Conservation (phyloP, 2,888 invertebrate genomes). For the Sylvicola fuscatus region DNA sequence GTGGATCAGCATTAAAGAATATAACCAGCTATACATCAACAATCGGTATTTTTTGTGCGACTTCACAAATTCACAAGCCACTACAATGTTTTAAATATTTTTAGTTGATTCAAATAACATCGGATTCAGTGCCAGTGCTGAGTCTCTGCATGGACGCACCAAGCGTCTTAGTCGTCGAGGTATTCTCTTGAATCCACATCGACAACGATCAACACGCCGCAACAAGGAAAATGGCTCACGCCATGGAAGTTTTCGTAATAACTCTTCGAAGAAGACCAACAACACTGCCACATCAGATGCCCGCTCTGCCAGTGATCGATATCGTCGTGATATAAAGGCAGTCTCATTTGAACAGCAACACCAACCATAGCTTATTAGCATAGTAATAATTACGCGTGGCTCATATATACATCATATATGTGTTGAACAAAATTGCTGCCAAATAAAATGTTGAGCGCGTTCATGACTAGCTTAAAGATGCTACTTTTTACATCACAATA, state of each 20-base stretch:
- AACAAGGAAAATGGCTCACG: conserved; percentile 29
- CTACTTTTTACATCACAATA: too few relatives aligned
- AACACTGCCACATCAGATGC: background rate
- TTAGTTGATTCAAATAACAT: conserved; percentile 29
- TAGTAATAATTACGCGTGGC: too few relatives aligned
- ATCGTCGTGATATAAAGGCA: conserved; percentile 8
- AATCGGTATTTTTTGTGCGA: too few relatives aligned
- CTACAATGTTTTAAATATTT: conserved; percentile 3
- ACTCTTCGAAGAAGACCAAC: conserved; percentile 18
- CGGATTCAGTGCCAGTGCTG: conserved; percentile 39
- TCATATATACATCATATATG: too few relatives aligned
- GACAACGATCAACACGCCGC: conserved; percentile 31
- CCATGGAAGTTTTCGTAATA: conserved; percentile 5
- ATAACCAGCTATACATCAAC: too few relatives aligned
- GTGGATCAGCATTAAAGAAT: too few relatives aligned
- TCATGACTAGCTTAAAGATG: too few relatives aligned
- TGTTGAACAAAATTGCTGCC: too few relatives aligned
- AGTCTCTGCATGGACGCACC: conserved; percentile 36
- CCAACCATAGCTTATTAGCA: too few relatives aligned
- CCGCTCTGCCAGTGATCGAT: background rate
- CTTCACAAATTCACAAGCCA: too few relatives aligned
- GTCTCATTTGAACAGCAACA: conserved; percentile 10
- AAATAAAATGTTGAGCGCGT: too few relatives aligned
- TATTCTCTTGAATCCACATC: conserved; percentile 27
- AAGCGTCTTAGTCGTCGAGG: conserved; percentile 35